phyloP scores from a whole-genome alignment of 2,113 vertebrate species.

The Procapra przewalskii region DNA sequence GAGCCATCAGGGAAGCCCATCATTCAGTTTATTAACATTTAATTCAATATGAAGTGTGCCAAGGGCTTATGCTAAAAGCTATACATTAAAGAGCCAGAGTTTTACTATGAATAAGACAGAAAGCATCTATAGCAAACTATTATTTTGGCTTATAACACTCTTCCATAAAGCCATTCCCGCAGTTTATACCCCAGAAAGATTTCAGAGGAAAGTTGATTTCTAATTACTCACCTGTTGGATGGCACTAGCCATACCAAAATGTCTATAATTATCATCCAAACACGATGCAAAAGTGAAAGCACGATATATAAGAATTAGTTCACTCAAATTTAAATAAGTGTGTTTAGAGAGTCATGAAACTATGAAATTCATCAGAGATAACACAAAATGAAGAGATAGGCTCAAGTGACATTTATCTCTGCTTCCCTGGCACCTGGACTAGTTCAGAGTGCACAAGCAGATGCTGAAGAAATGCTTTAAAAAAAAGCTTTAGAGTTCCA shows the following conservation, averaged over 20 bases:
- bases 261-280: not conserved
- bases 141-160: not conserved
- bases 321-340: not conserved
- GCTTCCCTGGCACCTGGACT: not conserved
- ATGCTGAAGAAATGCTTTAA: not conserved
- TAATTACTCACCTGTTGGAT: not conserved
- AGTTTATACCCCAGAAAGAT: not conserved
- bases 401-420: not conserved
- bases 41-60: not conserved
- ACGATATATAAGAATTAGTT: not conserved
- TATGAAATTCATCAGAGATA: not conserved
- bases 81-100: not conserved
- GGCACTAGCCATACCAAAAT: not conserved
- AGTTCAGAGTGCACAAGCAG: not conserved
- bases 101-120: not conserved
- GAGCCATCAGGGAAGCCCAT: not conserved
- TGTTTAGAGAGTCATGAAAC: not conserved
- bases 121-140: not conserved
- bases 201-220: not conserved
- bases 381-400: not conserved
- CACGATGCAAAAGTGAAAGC: not conserved
- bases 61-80: not conserved
- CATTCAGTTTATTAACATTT: not conserved
- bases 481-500: not conserved
- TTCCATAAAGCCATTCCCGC: not conserved